These are phyloP conservation scores for Solea solea DNA, from an alignment of 2,113 vertebrate species.

Conservation along the genomic window DNA sequence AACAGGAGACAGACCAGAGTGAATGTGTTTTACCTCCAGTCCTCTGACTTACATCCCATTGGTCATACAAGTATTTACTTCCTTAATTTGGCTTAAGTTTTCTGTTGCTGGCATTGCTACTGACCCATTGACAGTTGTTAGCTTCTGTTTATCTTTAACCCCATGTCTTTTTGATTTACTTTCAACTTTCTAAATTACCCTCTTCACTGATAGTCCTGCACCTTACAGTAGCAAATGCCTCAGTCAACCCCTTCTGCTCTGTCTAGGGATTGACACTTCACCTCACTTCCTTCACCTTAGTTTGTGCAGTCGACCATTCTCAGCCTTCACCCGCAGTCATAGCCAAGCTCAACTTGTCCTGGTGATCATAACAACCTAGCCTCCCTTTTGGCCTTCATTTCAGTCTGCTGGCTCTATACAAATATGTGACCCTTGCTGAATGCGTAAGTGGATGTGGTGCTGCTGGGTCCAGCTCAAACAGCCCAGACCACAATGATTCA, in stretches of 20 bases:
- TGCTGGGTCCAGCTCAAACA: slow-evolving; percentile 17
- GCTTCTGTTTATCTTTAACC: neutral
- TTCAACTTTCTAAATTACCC: neutral
- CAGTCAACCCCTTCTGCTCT: neutral
- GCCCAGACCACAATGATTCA: slow-evolving; percentile 37
- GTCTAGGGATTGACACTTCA: neutral
- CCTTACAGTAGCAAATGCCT: slow-evolving; percentile 4
- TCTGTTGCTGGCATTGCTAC: neutral
- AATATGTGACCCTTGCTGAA: slow-evolving; percentile 10
- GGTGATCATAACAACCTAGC: slow-evolving; percentile 2
- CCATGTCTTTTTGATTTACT: neutral
- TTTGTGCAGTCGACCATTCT: neutral
- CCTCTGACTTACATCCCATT: slow-evolving; percentile 1
- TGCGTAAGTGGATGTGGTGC: slow-evolving; percentile 10
- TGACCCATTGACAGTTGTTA: neutral
- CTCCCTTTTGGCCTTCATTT: slow-evolving; percentile 17
- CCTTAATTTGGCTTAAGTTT: neutral
- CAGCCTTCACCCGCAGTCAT: neutral
- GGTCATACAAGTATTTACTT: slow-evolving; percentile 8
- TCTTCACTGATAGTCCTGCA: neutral
- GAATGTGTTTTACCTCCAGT: neutral
- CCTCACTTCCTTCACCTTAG: neutral
- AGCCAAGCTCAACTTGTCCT: neutral
- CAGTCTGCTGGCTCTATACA: slow-evolving; percentile 15
- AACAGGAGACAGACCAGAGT: neutral